phyloP scores from a whole-genome alignment of 2,113 vertebrate species.

The Oxygymnocypris stewartii region DNA sequence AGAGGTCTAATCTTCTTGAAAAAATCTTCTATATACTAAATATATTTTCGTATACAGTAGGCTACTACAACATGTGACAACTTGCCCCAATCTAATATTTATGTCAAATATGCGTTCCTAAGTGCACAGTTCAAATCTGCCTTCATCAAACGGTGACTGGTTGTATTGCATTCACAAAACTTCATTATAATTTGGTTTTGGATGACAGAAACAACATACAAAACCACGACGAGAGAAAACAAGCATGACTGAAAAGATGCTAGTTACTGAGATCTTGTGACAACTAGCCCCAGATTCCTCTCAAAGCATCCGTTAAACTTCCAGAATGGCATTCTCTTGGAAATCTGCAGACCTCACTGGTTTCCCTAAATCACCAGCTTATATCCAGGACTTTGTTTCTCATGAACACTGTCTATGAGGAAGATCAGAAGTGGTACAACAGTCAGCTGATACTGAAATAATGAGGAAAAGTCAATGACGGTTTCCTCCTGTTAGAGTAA shows the following conservation, averaged over 20 bases:
- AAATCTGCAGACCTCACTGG: not conserved
- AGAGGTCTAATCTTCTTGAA: no score
- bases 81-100: no score
- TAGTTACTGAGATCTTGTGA: not conserved
- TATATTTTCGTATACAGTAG: no score
- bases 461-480: not conserved
- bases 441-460: not conserved
- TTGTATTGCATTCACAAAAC: no score
- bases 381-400: not conserved
- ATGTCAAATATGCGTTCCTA: no score
- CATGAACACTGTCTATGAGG: not conserved
- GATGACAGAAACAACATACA: no score
- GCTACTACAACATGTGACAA: no score
- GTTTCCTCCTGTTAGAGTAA: not conserved
- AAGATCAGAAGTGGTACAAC: not conserved
- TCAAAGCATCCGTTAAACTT: not conserved
- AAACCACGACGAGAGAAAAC: not conserved
- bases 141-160: no score
- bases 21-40: no score
- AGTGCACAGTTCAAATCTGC: not conserved
- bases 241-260: not conserved
- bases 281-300: not conserved
- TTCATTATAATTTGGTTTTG: no score
- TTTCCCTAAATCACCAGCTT: not conserved
- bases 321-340: not conserved